Evolutionary conservation across 2,797 vertebrate species (phyloP), one percentile per base, ranked within the genome.

Genomic region (Coracias cyanogaster): DNA sequence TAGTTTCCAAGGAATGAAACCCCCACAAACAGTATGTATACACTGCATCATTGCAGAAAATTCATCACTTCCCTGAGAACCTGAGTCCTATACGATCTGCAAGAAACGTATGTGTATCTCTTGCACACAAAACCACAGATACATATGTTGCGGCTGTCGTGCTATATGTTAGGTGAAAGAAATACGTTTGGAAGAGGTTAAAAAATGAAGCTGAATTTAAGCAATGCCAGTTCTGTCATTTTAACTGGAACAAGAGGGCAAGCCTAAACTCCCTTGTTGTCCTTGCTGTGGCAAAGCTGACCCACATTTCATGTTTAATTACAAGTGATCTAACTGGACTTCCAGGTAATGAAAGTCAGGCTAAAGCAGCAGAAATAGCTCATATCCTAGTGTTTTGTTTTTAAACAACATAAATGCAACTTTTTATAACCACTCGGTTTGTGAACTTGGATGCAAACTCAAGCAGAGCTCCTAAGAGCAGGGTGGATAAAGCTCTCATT

Each of bases 261-360:
- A 81, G 16, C 57, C 57, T 86, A 5, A 93, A 80, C 12, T 88
- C 49, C 46, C 67, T n/a, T 0, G 0, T 16, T 70, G 52, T 66
- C 48, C 60, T 66, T 71, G 28, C 60, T 37, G 35, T 21, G 73
- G 82, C 55, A 51, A 70, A 89, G 62, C 39, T 85, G 91, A 91
- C 74, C 84, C 39, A 80, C 21, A 64, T 85, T 91, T 91, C 78
- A 73, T 1, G 2, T 77, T 91, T 93, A 89, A 95, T 91, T 91
- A 89, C 29, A 73, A 89, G 51, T 33, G 71, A 94, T 31, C 7
- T 82, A 85, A 67, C 57, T 60, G 78, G 73, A 74, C 81, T 57
- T 73, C 58, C 31, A 61, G 54, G 55, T 39, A 67, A 62, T 35
- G 19, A 70, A 85, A 93, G 12, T 13, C 65, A 80, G 41, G 20